Percentiles rank a stretch among this genome's conserved stretches.
These are phyloP conservation scores for Megaceryle maxima DNA, from an alignment of 2,113 vertebrate genomes.

Conservation along the genomic window DNA sequence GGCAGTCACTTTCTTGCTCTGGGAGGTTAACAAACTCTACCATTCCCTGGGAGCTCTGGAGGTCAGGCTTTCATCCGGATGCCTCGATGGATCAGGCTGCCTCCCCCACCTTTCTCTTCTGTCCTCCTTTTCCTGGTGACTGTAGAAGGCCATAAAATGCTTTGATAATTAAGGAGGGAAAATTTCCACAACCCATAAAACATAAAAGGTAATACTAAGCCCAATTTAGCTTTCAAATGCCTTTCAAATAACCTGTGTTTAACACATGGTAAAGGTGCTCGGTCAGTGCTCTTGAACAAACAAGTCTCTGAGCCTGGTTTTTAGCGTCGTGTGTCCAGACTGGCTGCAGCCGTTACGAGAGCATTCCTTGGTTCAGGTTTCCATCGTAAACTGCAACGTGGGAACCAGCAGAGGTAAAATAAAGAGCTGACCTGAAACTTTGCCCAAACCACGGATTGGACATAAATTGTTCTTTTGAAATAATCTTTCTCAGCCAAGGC, in stretches of 20 bases:
- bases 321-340: not conserved
- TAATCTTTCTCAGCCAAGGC: not conserved
- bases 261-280: constrained; percentile 1
- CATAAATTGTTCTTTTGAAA: not conserved
- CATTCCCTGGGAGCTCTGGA: constrained; percentile 37
- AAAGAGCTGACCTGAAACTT: not conserved
- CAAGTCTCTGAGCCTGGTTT: not conserved
- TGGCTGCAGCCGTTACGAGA: not conserved
- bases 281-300: not conserved
- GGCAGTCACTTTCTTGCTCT: constrained; percentile 48
- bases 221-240: constrained; percentile 56
- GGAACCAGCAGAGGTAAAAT: not conserved
- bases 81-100: constrained; percentile 37
- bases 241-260: constrained; percentile 42
- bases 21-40: constrained; percentile 6
- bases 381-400: not conserved
- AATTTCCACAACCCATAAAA: constrained; percentile 71
- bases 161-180: constrained; percentile 74
- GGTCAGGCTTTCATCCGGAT: constrained; percentile 71
- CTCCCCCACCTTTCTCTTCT: constrained; percentile 6
- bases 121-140: constrained; percentile 51
- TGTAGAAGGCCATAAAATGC: constrained; percentile 68
- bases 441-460: not conserved
- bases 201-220: constrained; percentile 65
- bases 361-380: constrained; percentile 26